Evolutionary conservation across 2,113 vertebrate species (phyloP).

Genomic region (Psammodynastes pulverulentus): DNA sequence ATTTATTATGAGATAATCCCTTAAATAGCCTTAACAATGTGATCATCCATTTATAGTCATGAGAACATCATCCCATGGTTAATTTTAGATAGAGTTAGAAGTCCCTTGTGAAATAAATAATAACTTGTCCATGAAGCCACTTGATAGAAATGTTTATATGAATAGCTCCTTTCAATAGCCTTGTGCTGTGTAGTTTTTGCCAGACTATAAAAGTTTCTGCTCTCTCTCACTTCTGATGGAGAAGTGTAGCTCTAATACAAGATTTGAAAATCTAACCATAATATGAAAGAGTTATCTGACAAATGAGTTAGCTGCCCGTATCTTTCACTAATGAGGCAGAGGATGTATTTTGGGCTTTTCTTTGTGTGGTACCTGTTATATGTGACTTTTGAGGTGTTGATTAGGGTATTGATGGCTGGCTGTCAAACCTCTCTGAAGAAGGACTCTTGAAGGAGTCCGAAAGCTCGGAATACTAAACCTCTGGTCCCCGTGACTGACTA

Average conservation of each 20-base stretch:
- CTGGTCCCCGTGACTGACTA: background rate
- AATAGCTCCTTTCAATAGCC: background rate
- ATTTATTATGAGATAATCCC: background rate
- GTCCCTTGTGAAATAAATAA: conserved; percentile 11
- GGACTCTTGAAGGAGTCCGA: too few relatives aligned
- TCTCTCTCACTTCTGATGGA: background rate
- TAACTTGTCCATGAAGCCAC: background rate
- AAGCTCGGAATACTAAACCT: too few relatives aligned
- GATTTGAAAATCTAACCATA: background rate
- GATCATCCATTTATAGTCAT: background rate
- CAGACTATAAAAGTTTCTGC: background rate
- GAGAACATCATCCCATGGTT: background rate
- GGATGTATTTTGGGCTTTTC: too few relatives aligned
- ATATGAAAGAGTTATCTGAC: background rate
- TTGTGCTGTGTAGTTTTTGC: background rate
- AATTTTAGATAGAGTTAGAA: conserved; percentile 12
- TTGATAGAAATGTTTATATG: background rate
- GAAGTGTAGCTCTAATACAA: background rate
- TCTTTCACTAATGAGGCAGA: too few relatives aligned
- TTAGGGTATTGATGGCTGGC: too few relatives aligned
- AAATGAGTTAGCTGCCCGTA: too few relatives aligned
- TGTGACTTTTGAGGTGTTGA: too few relatives aligned
- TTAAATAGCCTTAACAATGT: conserved; percentile 18
- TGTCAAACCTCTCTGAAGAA: too few relatives aligned
- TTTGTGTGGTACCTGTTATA: too few relatives aligned